These are phyloP conservation scores for Bombus pascuorum DNA, from an alignment of 1,140 invertebrate species.

Conservation along the genomic window DNA sequence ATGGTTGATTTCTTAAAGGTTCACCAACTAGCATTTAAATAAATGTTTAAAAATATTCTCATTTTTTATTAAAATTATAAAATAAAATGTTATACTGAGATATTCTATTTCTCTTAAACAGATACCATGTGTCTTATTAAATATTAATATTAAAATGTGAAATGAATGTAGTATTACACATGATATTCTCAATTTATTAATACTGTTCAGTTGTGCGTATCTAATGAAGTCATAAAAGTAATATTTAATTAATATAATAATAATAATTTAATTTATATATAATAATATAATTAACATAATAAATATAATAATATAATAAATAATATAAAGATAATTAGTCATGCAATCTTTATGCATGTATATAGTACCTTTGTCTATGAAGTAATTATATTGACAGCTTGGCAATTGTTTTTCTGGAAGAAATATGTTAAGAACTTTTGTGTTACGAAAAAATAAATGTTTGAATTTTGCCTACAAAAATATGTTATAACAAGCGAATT, in stretches of 20 bases:
- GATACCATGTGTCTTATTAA: background rate
- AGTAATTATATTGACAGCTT: constrained; percentile 79
- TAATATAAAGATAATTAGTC: constrained; percentile 36
- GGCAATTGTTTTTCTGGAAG: constrained; percentile 78
- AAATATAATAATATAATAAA: too few species aligned
- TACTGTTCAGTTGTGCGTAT: background rate
- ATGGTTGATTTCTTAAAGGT: constrained; percentile 83
- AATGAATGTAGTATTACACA: background rate
- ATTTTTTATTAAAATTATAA: constrained; percentile 17
- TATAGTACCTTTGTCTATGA: constrained; percentile 80
- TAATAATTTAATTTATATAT: too few species aligned
- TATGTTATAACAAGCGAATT: constrained; percentile 1
- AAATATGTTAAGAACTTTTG: constrained; percentile 57
- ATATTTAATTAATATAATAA: constrained; percentile 33
- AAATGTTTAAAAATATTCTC: constrained; percentile 36
- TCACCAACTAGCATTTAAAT: constrained; percentile 81
- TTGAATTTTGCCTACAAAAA: background rate
- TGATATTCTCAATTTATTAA: constrained; percentile 7
- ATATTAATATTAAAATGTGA: constrained; percentile 1
- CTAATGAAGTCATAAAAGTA: constrained; percentile 22
- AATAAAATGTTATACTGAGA: background rate
- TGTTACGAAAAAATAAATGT: background rate
- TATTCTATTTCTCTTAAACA: background rate
- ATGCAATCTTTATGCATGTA: constrained; percentile 71
- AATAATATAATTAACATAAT: too few species aligned